Evolutionary conservation across 2,888 invertebrate species (phyloP), one percentile per base, ranked within the genome.

Genomic region (Hydrotaea cyrtoneurina): DNA sequence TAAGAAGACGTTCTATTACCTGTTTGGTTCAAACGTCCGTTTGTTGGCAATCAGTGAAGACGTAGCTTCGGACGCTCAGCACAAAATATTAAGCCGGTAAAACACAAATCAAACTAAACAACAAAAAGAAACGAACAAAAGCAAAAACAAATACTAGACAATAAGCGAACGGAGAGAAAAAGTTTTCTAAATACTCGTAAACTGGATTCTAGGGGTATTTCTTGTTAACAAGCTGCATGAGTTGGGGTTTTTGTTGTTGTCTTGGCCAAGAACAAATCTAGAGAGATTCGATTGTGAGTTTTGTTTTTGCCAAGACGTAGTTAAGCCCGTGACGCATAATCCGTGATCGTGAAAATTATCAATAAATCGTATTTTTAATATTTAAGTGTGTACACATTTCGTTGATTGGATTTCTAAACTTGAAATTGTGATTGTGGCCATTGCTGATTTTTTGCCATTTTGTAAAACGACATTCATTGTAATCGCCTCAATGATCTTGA

Each of bases 1-100:
- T 89, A 90, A 90, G 88, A 88, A 88, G 90, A 88, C 77, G 87
- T 82, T 86, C 23, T 73, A 84, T 75, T 86, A 90, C 88, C 89
- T 88, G 89, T 87, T 88, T 85, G 76, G 87, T 87, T 90, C 89
- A 91, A 89, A 90, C 87, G 87, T 86, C 59, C 80, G 86, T 73
- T 86, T 87, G 88, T 84, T 86, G 86, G 72, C 87, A 88, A 79
- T 80, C 86, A 86, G 89, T 87, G 75, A 87, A 88, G 89, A 89
- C 88, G 86, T 86, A 43, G 15, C 64, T 69, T 74, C 21, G 74
- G 21, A 74, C 62, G 55, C 43, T 75, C 53, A 57, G 39, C 59
- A 53, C 19, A 43, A 19, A 31, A 19, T 26, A 71, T 46, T 79
- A 71, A 31, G 31, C 80, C 77, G 82, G 82, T 82, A 81, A 85